Base-by-base conservation (phyloP, 2,113 vertebrate genomes). In the Muntiacus muntjak region DNA sequence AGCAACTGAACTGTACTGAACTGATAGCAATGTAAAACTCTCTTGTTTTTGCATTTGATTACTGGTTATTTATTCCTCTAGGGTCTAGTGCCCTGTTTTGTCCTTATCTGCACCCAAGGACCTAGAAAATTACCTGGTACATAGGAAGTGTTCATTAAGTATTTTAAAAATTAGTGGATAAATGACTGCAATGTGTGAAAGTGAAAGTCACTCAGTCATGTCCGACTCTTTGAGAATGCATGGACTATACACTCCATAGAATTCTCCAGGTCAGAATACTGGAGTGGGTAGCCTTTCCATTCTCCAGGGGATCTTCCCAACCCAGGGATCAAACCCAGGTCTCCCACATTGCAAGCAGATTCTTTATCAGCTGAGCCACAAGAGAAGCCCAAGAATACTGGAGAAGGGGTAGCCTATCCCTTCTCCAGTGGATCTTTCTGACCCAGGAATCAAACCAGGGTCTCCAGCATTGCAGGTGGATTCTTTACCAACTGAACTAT, bases 21-120 rank as follows among this genome's bases (percentile, higher is more conserved):
- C 33, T 19, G 64, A 67, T 23, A 47, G 43, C 12, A 54, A 28
- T 90, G 52, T 45, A 30, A 30, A 78, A 52, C 7, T 83, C 7
- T 40, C 28, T 79, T 58, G 9, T 43, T 94, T 33, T 43, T 12
- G 25, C 23, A 26, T 90, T 90, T 87, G 21, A 26, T 83, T 79
- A 87, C 33, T 55, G 58, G 33, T 36, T 94, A 94, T n/a, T 13
- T 82, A 36, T 92, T 94, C 88, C 40, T 60, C 28, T 25, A 79
- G 3, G 19, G 26, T 55, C 7, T 25, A 50, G 12, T 1, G 58
- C n/a, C 16, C 40, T 76, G 10, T 81, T 96, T 96, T 84, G 40
- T 60, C 3, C 43, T 60, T 88, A 47, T n/a, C 40, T 96, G 19
- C 54, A 87, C 58, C 19, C 12, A 93, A 91, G 12, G 43, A 84